Percentiles rank a stretch among this genome's conserved stretches.
These are phyloP conservation scores for Priocnemis perturbator DNA, from an alignment of 2,888 invertebrate species.

Conservation along the genomic window DNA sequence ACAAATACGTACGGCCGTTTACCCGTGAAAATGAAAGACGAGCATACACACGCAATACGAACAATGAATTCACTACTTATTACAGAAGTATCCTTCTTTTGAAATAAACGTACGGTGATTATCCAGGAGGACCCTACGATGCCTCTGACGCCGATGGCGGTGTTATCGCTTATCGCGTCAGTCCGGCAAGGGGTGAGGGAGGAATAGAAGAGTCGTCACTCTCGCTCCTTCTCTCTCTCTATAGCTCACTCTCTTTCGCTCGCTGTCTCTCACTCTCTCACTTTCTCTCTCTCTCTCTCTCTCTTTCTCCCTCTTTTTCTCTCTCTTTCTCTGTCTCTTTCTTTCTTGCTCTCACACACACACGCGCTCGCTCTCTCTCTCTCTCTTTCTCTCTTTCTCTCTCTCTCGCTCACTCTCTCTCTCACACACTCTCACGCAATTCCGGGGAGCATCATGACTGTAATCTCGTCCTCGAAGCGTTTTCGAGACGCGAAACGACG, in stretches of 20 bases:
- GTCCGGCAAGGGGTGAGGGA: slow-evolving; percentile 13
- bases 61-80: slow-evolving; percentile 23
- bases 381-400: not conserved
- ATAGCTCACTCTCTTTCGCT: slow-evolving; percentile 11
- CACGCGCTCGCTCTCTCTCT: not conserved
- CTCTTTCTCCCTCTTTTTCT: not conserved
- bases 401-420: slow-evolving; percentile 4
- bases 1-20: too few species aligned
- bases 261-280: not conserved
- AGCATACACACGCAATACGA: slow-evolving; percentile 15
- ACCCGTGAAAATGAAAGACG: not conserved
- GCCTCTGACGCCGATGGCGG: slow-evolving; percentile 46
- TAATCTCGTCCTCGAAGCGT: slow-evolving; percentile 21
- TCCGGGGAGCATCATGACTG: slow-evolving; percentile 45
- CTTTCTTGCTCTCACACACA: too few species aligned
- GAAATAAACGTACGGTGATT: slow-evolving; percentile 43
- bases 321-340: not conserved
- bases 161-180: slow-evolving; percentile 31
- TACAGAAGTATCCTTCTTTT: slow-evolving; percentile 29
- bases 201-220: slow-evolving; percentile 22
- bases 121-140: slow-evolving; percentile 36
- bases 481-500: slow-evolving; percentile 10
- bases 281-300: slow-evolving; percentile 2
- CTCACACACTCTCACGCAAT: slow-evolving; percentile 36
- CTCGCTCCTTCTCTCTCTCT: slow-evolving; percentile 12